Evolutionary conservation across 2,113 vertebrate species (phyloP), one percentile per base, ranked within the genome.

Genomic region (Vicugna pacos): DNA sequence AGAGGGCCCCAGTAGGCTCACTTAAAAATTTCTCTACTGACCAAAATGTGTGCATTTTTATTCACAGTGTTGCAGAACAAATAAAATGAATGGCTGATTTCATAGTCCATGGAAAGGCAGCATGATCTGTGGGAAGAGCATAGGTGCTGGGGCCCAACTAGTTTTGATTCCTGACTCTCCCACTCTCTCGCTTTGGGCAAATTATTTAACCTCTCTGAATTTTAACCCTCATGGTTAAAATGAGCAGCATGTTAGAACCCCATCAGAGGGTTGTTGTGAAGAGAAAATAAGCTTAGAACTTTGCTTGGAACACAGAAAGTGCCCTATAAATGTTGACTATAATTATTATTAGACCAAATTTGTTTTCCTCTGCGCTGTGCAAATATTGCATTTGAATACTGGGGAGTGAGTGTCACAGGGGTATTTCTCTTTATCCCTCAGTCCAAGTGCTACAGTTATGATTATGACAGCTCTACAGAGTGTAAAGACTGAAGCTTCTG

Each of bases 151-250:
- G 54, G 38, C n/a, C 58, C 88, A 69, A 84, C 13, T 80, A 46
- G n/a, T 46, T 92, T 93, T 92, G 76, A 93, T 52, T 97, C 26
- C 19, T 77, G 26, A 93, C n/a, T 89, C n/a, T 89, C 0, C 28
- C n/a, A 1, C 8, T 92, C 79, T 95, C 58, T 96, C 79, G 28
- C 70, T 91, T 4, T 8, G 67, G 76, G 81, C 91, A 94, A 46
- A 50, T 93, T 97, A 88, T 17, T 96, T 95, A 94, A 95, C 84
- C 58, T 91, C 54, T 93, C 87, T 94, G 89, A 81, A 75, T 94
- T 94, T 93, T 30, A 79, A 62, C 42, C 42, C 46, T 96, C 32
- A 12, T 56, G 65, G 84, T 80, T 89, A 94, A 87, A 90, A 95
- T 89, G 56, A 97, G 28, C 48, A 93, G 30, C 60, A 65, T 70